phyloP scores from a whole-genome alignment of 2,113 vertebrate species.

The Pao palembangensis region DNA sequence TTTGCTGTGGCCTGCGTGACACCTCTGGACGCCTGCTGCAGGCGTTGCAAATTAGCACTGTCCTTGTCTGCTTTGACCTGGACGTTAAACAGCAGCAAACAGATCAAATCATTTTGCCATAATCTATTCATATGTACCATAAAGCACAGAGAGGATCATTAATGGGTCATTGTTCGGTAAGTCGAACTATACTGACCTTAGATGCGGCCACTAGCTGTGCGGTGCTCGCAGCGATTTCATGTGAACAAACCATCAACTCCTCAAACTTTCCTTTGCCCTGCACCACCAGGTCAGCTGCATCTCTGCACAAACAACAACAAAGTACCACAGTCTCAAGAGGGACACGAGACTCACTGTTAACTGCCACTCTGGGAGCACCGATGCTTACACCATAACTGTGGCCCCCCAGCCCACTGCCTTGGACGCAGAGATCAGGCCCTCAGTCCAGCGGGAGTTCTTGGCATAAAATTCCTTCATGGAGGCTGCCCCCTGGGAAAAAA shows the following conservation, averaged over 20 bases:
- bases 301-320: constrained; percentile 66
- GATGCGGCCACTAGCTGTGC: constrained; percentile 96
- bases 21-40: constrained; percentile 85
- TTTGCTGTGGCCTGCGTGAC: constrained; percentile 89
- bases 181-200: constrained; percentile 76
- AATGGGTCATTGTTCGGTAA: too few relatives aligned
- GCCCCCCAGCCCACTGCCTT: constrained; percentile 98
- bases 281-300: constrained; percentile 91
- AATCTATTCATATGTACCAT: too few relatives aligned
- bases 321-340: background rate
- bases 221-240: constrained; percentile 93
- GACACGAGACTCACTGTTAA: background rate
- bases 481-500: constrained; percentile 81
- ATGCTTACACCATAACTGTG: constrained; percentile 93
- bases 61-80: constrained; percentile 97
- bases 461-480: constrained; percentile 95
- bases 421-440: constrained; percentile 94
- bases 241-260: constrained; percentile 95
- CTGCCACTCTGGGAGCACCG: background rate
- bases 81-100: background rate
- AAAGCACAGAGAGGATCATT: too few relatives aligned
- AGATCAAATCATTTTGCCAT: too few relatives aligned
- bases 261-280: constrained; percentile 95
- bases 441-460: constrained; percentile 97
- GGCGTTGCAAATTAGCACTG: constrained; percentile 83